Percentiles rank a stretch among this genome's conserved stretches.
These are phyloP conservation scores for Saccostrea glomerata DNA, from an alignment of 1,140 invertebrate species.

Conservation along the genomic window DNA sequence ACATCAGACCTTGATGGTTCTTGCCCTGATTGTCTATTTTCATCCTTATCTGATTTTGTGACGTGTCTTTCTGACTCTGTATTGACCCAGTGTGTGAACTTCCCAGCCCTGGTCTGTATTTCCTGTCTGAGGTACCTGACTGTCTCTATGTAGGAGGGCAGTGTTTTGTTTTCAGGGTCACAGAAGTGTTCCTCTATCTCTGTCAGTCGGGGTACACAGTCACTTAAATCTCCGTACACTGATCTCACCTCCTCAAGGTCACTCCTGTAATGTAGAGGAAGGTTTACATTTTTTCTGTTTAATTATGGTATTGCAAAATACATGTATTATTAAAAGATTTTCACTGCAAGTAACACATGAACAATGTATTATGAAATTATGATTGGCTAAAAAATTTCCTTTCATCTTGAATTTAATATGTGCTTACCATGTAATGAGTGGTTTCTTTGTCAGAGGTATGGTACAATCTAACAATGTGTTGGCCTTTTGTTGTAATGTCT, in stretches of 20 bases:
- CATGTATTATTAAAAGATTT: no score
- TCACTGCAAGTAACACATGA: no score
- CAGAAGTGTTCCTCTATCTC: constrained; percentile 8
- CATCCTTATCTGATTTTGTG: neutral
- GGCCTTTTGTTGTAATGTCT: neutral
- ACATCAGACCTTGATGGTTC: neutral
- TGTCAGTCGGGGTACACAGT: neutral
- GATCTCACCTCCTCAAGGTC: neutral
- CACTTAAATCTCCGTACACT: neutral
- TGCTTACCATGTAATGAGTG: neutral
- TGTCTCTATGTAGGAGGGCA: constrained; percentile 19
- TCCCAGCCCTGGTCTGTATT: neutral
- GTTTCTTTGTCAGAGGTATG: neutral
- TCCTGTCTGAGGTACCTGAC: neutral
- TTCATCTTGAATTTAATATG: no score
- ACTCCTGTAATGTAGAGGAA: neutral
- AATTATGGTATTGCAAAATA: no score
- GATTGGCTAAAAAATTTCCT: no score
- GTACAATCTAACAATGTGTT: neutral
- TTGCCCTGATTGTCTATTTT: neutral
- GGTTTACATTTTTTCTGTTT: no score
- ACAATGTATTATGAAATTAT: no score
- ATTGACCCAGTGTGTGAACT: constrained; percentile 29
- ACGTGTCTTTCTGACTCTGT: neutral
- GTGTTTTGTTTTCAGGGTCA: neutral